Base-by-base conservation (phyloP, 2,888 invertebrate genomes). In the Cephus runcator region DNA sequence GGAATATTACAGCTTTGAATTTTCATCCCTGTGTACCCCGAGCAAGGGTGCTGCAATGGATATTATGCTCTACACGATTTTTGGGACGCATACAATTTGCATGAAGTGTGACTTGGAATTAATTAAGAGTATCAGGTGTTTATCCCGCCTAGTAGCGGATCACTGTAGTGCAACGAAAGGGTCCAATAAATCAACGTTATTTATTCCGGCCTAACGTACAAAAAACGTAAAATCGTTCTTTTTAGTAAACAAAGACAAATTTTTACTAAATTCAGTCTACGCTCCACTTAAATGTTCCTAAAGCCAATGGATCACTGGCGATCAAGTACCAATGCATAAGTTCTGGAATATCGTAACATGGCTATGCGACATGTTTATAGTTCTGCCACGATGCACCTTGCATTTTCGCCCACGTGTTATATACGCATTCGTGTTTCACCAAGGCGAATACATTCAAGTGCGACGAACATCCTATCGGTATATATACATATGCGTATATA, bases 331-430 rank as follows among this genome's bases (percentile, higher is more conserved):
- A 56, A 56, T 56, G 9, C 23, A 56, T 9, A 56, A 56, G 56
- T 36, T 34, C 35, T 36, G 9, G 74, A 35, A 30, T 74, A 74
- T 34, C 74, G 35, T 34, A 35, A 74, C 35, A 74, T 74, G 12
- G 74, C 35, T 12, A 34, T 34, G 74, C 23, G 74, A 35, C 34
- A 74, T 35, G 36, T 74, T 74, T 74, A 74, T 74, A 31, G 74
- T 74, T 74, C 4, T 74, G n/a, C 35, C 74, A 12, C 34, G 33
- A 34, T 74, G 74, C 74, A 74, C 74, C 74, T 74, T 74, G 74
- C 74, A 34, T 33, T 56, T 34, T 31, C 74, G 74, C 74, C 74
- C 74, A 74, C 71, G 71, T 71, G 71, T 71, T 31, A 31, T 71
- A 56, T 56, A 56, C 56, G 71, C 71, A 71, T 71, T 71, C 71